Base-by-base conservation (phyloP, 2,888 invertebrate genomes). In the Spilarctia lutea region DNA sequence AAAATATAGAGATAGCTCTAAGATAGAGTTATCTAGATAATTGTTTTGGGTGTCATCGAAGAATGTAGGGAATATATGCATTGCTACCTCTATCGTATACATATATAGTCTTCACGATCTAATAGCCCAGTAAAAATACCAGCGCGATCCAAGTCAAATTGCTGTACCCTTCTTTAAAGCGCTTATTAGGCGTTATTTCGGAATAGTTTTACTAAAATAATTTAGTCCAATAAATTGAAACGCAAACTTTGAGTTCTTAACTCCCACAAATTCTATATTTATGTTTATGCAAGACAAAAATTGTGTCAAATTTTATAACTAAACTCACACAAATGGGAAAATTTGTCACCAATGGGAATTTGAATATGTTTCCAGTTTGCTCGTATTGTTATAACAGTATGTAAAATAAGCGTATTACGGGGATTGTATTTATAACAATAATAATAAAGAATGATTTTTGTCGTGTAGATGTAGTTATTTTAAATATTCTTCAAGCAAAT, bases 351-450 rank as follows among this genome's bases (percentile, higher is more conserved):
- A 67, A 33, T 70, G n/a, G 18, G 35, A 20, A 52, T 48, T 72
- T 20, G 1, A 13, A 30, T 66, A 71, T 39, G 13, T 74, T 69
- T 48, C 42, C 68, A 33, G 45, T 39, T 52, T 7, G 60, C 45
- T 77, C 45, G 73, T 39, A 75, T n/a, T 16, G 16, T 35, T 68
- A 72, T 69, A 79, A 76, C 84, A 83, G 79, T 72, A 68, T 76
- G 75, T 71, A 78, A 71, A 35, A 52, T 85, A 79, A 75, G 75
- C 84, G 82, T 86, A 88, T 86, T 60, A 60, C 86, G 90, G 90
- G 89, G 89, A 88, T 83, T 91, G 89, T 88, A 89, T 77, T 85
- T 85, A 83, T 82, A 85, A 86, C 83, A 84, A 82, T 87, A 87
- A 88, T 88, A 86, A 86, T 86, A 84, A 76, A 86, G 84, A 87